Evolutionary conservation across 1,140 invertebrate genomes (phyloP), one percentile per base, ranked within the genome.

Genomic region (Panulirus ornatus): DNA sequence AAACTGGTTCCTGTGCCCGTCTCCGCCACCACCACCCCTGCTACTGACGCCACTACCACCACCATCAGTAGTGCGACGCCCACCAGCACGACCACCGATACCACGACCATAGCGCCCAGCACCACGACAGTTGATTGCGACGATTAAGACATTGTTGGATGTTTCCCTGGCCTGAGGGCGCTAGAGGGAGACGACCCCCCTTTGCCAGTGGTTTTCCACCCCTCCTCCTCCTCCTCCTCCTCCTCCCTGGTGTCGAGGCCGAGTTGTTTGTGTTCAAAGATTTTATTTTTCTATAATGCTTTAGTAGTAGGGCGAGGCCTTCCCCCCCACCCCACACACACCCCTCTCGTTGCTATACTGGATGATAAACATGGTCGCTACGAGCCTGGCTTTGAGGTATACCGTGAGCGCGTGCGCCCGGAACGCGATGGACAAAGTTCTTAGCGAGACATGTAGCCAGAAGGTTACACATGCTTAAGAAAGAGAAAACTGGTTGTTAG

Each of bases 41-140:
- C 11, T 58, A n/a, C 34, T 38, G 30, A n/a, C 22, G 16, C 78
- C 42, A 9, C 79, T n/a, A 42, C 58, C 66, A 16, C 19, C 22
- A 75, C 83, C 47, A 75, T n/a, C n/a, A n/a, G n/a, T n/a, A n/a
- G n/a, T n/a, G n/a, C 83, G 19, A 85, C 83, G 30, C 14, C 82
- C 16, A 58, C 63, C 27, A 44, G 63, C 2, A 47, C 82, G 36
- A 71, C 42, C 44, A n/a, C 78, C 27, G 54, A 44, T 30, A 51
- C 47, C 40, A 81, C 47, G 22, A 76, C 73, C 34, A 11, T 19
- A 9, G 2, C 73, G 34, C 78, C 78, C 1, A 22, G 3, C 51
- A 54, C 78, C n/a, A 54, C 78, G 1, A 58, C 44, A 11, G 36
- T 11, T 51, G 83, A 85, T 9, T 85, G 83, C 22, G 83, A 85